Evolutionary conservation across 2,888 invertebrate genomes (phyloP), one percentile per base, ranked within the genome.

Genomic region (Pandemis corylana): DNA sequence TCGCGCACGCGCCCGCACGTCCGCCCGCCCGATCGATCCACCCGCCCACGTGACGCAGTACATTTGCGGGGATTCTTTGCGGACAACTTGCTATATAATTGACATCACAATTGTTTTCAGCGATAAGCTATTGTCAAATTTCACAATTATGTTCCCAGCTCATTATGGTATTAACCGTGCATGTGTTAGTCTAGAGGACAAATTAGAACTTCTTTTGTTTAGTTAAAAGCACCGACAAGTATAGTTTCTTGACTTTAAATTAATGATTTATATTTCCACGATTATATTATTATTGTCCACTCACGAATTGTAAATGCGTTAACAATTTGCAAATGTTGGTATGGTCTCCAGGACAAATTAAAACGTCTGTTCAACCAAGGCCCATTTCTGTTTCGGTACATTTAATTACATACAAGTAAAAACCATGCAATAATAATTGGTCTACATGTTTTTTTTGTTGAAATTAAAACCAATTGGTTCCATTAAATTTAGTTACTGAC

Each of bases 1-100:
- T 88, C 90, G 92, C 93, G 92, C 94, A 90, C 83, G 93, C 94
- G 93, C 91, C 77, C 83, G 78, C 78, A 77, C 78, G 79, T 82
- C 84, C 86, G 85, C 85, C 87, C 86, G 85, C 84, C 83, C 85
- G 81, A 92, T 93, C 92, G 93, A 93, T 92, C 91, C 86, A 89
- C 85, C 90, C 91, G 89, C 91, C 93, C 92, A 93, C 92, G 93
- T 93, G 93, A 93, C 92, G 91, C 93, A 91, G 90, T 90, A 91
- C 90, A 92, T 90, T 92, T 92, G 90, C 90, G 87, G 89, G 93
- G 92, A 91, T 94, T 94, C 94, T 89, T 90, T 89, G 90, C 90
- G 86, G 86, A 86, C 85, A 88, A 85, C 84, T 84, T 82, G 76
- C 76, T 76, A 76, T 82, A 79, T 83, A 81, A 79, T 82, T 82